Evolutionary conservation across 2,888 invertebrate species (phyloP).

Genomic region (Sphaeridia pumilis): DNA sequence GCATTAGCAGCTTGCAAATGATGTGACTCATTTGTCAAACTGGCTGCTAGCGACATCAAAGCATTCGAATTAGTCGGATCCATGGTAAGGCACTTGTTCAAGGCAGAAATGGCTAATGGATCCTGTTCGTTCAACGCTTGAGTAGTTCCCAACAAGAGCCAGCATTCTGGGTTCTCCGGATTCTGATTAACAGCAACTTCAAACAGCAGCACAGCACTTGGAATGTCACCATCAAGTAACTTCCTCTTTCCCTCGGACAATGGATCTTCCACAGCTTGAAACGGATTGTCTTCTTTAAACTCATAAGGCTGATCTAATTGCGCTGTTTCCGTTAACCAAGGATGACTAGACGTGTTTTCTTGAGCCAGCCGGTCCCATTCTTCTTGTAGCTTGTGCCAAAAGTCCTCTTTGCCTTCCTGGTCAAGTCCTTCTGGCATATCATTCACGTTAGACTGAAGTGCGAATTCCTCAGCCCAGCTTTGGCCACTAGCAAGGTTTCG

Average conservation of each 20-base stretch:
- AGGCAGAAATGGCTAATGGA: constrained; percentile 78
- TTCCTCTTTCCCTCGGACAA: constrained; percentile 74
- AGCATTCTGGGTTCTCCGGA: constrained; percentile 64
- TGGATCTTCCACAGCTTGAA: constrained; percentile 62
- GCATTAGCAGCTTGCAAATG: constrained; percentile 78
- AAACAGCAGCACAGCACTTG: constrained; percentile 89
- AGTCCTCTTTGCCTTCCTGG: constrained; percentile 37
- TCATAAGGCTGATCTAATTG: constrained; percentile 53
- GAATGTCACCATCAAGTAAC: constrained; percentile 75
- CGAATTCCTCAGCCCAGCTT: constrained; percentile 6
- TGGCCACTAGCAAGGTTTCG: background rate
- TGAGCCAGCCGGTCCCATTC: constrained; percentile 69
- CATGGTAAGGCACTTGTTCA: constrained; percentile 69
- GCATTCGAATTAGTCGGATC: constrained; percentile 70
- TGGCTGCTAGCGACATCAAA: constrained; percentile 80
- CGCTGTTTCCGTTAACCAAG: constrained; percentile 60
- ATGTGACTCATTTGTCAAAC: constrained; percentile 91
- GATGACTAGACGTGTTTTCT: constrained; percentile 44
- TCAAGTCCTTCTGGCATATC: background rate
- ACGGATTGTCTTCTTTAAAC: constrained; percentile 75
- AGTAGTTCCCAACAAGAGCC: constrained; percentile 77
- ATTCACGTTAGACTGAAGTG: constrained; percentile 4
- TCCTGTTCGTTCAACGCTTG: constrained; percentile 99
- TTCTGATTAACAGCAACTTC: constrained; percentile 85
- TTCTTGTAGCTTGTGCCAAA: constrained; percentile 55